Conservation (phyloP, 2,888 invertebrate species). For the Xanthorhoe spadicearia region DNA sequence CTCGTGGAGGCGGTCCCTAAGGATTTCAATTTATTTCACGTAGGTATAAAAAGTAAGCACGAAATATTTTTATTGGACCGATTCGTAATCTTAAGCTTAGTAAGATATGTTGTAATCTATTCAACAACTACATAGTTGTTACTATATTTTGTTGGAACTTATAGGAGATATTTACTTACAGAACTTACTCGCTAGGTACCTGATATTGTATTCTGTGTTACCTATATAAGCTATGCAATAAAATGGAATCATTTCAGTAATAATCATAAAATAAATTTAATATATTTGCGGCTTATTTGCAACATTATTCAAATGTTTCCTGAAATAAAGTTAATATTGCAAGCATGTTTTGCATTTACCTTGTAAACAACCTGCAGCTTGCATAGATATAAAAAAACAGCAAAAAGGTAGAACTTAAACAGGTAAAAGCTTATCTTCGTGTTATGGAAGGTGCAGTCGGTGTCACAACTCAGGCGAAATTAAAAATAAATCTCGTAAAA, state of each 20-base stretch:
- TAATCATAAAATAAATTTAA: too few species aligned
- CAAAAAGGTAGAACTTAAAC: slow-evolving; percentile 6
- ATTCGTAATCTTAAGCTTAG: neutral
- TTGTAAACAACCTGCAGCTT: neutral
- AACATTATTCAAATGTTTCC: too few species aligned
- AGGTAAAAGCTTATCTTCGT: slow-evolving; percentile 8
- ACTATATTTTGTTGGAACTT: too few species aligned
- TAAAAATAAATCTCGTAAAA: slow-evolving; percentile 24
- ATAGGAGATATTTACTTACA: too few species aligned
- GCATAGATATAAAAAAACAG: neutral
- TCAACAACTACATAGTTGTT: neutral
- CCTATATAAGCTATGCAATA: too few species aligned
- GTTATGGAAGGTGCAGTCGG: slow-evolving; percentile 16
- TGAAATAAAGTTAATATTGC: too few species aligned
- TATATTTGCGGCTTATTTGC: too few species aligned
- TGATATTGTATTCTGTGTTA: too few species aligned
- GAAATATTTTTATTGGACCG: neutral
- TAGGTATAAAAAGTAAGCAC: neutral
- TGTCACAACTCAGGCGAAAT: slow-evolving; percentile 9
- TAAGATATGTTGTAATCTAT: neutral
- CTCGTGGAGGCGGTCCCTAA: too few species aligned
- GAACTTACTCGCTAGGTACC: too few species aligned
- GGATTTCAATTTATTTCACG: neutral
- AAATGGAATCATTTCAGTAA: too few species aligned
- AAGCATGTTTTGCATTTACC: too few species aligned